Conservation (phyloP, 2,888 invertebrate genomes). For the Apoderus coryli region DNA sequence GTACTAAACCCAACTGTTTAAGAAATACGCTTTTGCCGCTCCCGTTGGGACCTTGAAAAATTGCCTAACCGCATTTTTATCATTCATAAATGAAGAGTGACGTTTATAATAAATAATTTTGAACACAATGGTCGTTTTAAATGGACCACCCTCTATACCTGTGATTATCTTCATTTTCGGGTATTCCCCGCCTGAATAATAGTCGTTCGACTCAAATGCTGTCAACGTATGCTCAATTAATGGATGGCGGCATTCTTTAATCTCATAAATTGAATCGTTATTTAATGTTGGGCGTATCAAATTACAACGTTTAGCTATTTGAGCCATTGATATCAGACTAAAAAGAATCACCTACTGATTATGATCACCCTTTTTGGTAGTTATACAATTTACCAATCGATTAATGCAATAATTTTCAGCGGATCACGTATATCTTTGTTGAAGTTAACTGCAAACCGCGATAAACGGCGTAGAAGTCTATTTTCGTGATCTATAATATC, state of each 20-base stretch:
- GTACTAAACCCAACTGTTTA: slow-evolving; percentile 67
- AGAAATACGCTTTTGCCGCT: slow-evolving; percentile 88
- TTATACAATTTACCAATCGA: slow-evolving; percentile 31
- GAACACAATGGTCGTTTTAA: too few relatives aligned
- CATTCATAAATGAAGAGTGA: too few relatives aligned
- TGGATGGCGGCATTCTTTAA: slow-evolving; percentile 51
- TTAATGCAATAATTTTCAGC: slow-evolving; percentile 24
- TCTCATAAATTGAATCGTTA: slow-evolving; percentile 25
- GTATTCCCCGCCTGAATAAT: slow-evolving; percentile 39
- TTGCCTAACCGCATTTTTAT: too few relatives aligned
- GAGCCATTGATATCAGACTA: slow-evolving; percentile 32
- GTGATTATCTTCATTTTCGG: slow-evolving; percentile 63
- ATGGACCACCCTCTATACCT: too few relatives aligned
- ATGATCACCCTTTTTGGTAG: too few relatives aligned
- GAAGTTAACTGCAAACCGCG: slow-evolving; percentile 26
- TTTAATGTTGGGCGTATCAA: slow-evolving; percentile 30
- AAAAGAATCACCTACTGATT: slow-evolving; percentile 8
- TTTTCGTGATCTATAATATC: slow-evolving; percentile 72
- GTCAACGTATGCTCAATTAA: slow-evolving; percentile 49
- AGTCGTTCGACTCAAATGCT: slow-evolving; percentile 61
- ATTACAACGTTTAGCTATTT: slow-evolving; percentile 26
- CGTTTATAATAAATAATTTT: too few relatives aligned
- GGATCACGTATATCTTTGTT: slow-evolving; percentile 28
- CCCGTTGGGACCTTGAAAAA: slow-evolving; percentile 54
- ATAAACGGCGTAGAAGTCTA: slow-evolving; percentile 43